Evolutionary conservation across 2,113 vertebrate species (phyloP).

Genomic region (Egretta garzetta): DNA sequence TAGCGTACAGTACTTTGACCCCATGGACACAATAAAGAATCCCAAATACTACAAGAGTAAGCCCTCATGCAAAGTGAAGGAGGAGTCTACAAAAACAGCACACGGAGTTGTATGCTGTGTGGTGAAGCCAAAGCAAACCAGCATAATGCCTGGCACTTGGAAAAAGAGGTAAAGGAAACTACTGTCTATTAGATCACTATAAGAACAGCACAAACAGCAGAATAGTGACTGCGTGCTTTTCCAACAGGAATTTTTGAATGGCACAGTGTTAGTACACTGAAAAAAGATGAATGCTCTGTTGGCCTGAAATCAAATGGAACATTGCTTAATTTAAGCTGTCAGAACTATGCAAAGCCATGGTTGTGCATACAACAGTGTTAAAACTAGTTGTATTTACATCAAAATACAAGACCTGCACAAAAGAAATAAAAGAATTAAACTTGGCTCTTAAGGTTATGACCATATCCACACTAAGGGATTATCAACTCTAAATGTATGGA

Average conservation of each 20-base stretch:
- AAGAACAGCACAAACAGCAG: not conserved
- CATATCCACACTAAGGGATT: not conserved
- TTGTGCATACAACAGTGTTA: not conserved
- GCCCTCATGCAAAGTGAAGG: not conserved
- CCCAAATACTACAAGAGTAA: slow-evolving; percentile 11
- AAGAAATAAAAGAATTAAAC: not conserved
- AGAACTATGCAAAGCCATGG: not conserved
- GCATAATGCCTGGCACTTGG: not conserved
- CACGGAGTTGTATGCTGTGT: not conserved
- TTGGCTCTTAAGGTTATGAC: not conserved
- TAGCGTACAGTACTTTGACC: not conserved
- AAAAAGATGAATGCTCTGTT: not conserved
- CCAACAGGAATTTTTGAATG: not conserved
- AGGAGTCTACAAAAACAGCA: slow-evolving; percentile 18
- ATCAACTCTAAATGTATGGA: not conserved
- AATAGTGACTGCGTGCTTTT: not conserved
- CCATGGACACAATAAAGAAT: not conserved
- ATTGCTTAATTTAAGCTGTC: not conserved
- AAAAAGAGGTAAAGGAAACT: not conserved
- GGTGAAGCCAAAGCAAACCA: slow-evolving; percentile 45
- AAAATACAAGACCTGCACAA: not conserved
- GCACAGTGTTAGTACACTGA: not conserved
- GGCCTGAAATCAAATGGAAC: not conserved
- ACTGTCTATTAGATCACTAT: not conserved
- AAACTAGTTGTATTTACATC: not conserved